Base-by-base conservation (phyloP, 1,140 invertebrate species). In the Colletes gigas region DNA sequence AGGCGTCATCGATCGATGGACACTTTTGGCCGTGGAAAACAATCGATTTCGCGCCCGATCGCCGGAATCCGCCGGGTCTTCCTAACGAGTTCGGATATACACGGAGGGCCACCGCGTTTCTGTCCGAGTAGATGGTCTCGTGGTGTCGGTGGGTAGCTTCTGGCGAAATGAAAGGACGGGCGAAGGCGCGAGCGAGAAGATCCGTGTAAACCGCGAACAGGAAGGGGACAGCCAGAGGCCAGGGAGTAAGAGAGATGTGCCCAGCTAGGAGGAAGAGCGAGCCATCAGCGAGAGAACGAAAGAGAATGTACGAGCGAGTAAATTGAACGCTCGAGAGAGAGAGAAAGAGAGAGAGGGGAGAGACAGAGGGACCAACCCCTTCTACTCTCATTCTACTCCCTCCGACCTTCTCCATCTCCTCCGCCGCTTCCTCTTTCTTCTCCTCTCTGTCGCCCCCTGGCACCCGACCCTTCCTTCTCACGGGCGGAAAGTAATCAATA, bases 401-500 rank as follows among this genome's bases (percentile, higher is more conserved):
- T 80, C 72, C 82, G 69, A 74, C 55, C 84, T 71, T 70, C 77
- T 80, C 76, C 71, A 54, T 71, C 74, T 82, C 81, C 74, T 82
- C 81, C 75, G 30, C 66, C 60, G 81, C 81, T 80, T 87, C 78
- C 78, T 83, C 83, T 69, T 82, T 82, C 82, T 67, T 82, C 81
- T 86, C 82, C 87, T 81, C 78, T 80, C 72, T 82, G 78, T 79
- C 75, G 72, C 82, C 83, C 78, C 83, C 77, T 78, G 84, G 63
- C 80, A 68, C 70, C 67, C 74, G 76, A 88, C 85, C 85, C 88
- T 86, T 85, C 85, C 85, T 85, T 84, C 88, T 75, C 81, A 84
- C 84, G 72, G 86, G 78, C 86, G 86, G 87, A 89, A 91, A 91
- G 89, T 92, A 91, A 93, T 92, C 92, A 93, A 93, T 93, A 93